phyloP scores from a whole-genome alignment of 2,113 vertebrate genomes.

The Antigone vipio region DNA sequence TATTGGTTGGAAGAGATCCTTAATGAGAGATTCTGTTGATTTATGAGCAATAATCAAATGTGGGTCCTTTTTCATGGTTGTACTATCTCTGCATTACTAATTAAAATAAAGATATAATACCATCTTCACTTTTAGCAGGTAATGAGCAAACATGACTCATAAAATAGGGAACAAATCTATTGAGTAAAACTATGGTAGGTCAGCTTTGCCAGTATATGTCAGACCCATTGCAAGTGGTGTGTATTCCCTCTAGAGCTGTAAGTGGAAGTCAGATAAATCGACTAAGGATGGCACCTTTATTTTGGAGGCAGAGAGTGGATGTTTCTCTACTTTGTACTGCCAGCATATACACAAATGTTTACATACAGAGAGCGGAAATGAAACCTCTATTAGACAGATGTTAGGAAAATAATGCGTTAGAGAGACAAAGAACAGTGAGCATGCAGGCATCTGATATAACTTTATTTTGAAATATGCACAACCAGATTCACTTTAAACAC shows the following conservation, averaged over 20 bases:
- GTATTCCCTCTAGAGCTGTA: neutral
- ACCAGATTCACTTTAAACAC: neutral
- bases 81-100: neutral
- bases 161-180: neutral
- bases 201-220: neutral
- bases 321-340: neutral
- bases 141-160: neutral
- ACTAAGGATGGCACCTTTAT: neutral
- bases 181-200: neutral
- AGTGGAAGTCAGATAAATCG: neutral
- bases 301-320: neutral
- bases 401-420: neutral
- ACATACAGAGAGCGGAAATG: neutral
- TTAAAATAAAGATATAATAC: neutral
- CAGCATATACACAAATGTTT: neutral
- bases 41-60: neutral
- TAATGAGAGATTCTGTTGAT: neutral
- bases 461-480: neutral
- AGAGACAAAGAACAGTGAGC: neutral
- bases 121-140: neutral
- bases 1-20: neutral
- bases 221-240: neutral
- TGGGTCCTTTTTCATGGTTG: neutral
- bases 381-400: neutral
- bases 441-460: neutral